Evolutionary conservation across 1,140 invertebrate species (phyloP).

Genomic region (Pogonognathellus flavescens): DNA sequence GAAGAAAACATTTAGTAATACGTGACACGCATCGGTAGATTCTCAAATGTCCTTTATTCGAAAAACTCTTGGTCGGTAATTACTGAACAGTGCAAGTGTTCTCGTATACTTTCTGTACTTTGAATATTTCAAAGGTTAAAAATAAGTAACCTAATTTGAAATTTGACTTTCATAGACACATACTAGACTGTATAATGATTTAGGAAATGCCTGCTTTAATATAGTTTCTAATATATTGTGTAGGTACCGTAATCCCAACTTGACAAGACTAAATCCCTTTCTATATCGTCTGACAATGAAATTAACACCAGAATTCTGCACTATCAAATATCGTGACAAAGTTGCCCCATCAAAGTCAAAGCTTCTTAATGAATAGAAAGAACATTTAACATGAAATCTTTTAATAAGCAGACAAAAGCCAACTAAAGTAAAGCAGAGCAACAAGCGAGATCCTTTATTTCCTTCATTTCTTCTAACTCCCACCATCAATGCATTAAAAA

Average conservation of each 20-base stretch:
- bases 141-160: constrained; percentile 23
- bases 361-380: constrained; percentile 44
- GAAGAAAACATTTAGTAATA: neutral
- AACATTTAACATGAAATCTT: constrained; percentile 43
- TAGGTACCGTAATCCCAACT: constrained; percentile 16
- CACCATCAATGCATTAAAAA: too few species aligned
- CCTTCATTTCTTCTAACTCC: neutral
- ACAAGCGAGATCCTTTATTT: neutral
- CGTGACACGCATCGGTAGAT: neutral
- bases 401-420: constrained; percentile 36
- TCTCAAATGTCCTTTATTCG: too few species aligned
- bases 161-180: neutral
- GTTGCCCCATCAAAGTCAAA: constrained; percentile 28
- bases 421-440: constrained; percentile 34
- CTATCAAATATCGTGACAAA: constrained; percentile 25
- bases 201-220: too few species aligned
- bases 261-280: constrained; percentile 1
- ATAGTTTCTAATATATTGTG: too few species aligned
- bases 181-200: neutral
- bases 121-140: neutral
- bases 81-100: constrained; percentile 41
- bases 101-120: neutral
- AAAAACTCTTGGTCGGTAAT: neutral
- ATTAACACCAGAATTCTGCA: neutral
- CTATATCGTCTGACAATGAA: neutral